Evolutionary conservation across 2,113 vertebrate genomes (phyloP), one percentile per base, ranked within the genome.

Genomic region (Paraplagusia blochii): DNA sequence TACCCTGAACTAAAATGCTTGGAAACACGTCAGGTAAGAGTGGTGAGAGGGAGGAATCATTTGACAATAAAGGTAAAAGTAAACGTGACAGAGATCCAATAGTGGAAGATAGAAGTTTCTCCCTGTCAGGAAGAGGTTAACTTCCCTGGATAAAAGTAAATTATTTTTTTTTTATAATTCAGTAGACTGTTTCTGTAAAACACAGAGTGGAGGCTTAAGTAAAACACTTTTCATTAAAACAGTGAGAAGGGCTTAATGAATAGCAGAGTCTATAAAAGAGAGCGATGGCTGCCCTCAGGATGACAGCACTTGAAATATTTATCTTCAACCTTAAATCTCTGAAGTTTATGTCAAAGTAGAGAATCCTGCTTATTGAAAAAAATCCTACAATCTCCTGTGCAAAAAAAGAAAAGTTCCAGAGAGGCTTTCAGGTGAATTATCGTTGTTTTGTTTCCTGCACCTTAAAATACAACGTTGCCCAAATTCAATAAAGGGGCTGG

Each of bases 211-310:
- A 52, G 54, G 66, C 53, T 80, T 64, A 74, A 47, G 56, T 61
- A 38, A 67, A 76, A 74, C 53, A 53, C 69, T 60, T 67, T 82
- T 69, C 70, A 80, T 69, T 71, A 53, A 70, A 79, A 76, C 63
- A 63, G 73, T 17, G 56, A 71, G 72, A 62, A 62, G 45, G 44
- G 53, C 62, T 77, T 68, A 79, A 79, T 79, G 73, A 79, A 72
- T 49, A 65, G 13, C 47, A 14, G 47, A 58, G 66, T 72, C 69
- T 62, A 57, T 82, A 68, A 76, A 67, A 53, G 39, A 42, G 54
- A 67, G 62, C 29, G 72, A 75, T 66, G 70, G 63, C 49, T 49
- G 58, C 70, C 72, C 72, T 76, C 51, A 54, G 63, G 66, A 59
- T 53, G 72, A 79, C 69, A 46, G 67, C 72, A 53, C 76, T 71